These are phyloP conservation scores for Scotopteryx bipunctaria DNA, from an alignment of 2,888 invertebrate species.

Conservation along the genomic window DNA sequence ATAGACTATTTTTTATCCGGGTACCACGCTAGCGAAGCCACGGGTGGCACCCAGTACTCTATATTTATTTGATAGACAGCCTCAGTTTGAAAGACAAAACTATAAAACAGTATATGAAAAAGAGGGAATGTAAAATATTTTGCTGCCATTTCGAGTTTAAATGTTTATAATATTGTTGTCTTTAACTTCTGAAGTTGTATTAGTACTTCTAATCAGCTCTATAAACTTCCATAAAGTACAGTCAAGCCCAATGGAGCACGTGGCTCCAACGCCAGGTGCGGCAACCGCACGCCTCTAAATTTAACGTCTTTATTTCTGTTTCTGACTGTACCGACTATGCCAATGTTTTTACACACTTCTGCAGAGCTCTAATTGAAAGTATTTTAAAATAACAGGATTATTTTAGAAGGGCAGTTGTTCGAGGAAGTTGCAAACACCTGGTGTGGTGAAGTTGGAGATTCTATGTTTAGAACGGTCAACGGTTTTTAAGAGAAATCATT, in stretches of 20 bases:
- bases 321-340: slow-evolving; percentile 61
- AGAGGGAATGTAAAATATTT: too few species aligned
- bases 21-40: too few species aligned
- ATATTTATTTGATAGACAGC: too few species aligned
- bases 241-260: slow-evolving; percentile 62
- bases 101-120: too few species aligned
- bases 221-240: slow-evolving; percentile 58
- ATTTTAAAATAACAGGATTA: slow-evolving; percentile 34
- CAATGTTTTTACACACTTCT: slow-evolving; percentile 41
- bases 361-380: slow-evolving; percentile 37
- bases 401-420: slow-evolving; percentile 31
- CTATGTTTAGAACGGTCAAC: slow-evolving; percentile 27
- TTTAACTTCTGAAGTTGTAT: too few species aligned
- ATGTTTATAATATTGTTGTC: too few species aligned
- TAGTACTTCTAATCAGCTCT: slow-evolving; percentile 52
- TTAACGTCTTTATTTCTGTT: slow-evolving; percentile 81
- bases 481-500: background rate
- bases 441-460: slow-evolving; percentile 28
- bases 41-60: too few species aligned
- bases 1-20: too few species aligned
- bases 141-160: too few species aligned
- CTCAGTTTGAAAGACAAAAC: too few species aligned
- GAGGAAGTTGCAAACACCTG: slow-evolving; percentile 34
- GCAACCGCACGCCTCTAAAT: slow-evolving; percentile 78
- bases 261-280: slow-evolving; percentile 71